A percentile compares a stretch with the other conserved stretches of the same genome.
Evolutionary conservation across 2,113 vertebrate species (phyloP).

Genomic region (Lynx canadensis): DNA sequence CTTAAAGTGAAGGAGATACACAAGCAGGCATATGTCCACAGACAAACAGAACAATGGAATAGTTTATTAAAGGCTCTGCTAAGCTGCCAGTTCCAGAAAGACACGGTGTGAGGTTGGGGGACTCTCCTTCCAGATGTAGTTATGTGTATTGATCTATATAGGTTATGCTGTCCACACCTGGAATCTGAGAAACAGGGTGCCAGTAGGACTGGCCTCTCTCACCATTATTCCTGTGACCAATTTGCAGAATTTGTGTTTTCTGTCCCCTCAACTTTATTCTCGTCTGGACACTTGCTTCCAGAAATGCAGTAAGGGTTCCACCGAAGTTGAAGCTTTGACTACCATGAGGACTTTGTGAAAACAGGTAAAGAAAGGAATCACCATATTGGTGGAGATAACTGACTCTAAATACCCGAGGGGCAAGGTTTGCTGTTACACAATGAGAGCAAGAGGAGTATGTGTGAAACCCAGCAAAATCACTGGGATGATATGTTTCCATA

Average conservation of each 20-base stretch:
- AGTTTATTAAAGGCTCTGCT: not conserved
- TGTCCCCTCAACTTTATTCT: not conserved
- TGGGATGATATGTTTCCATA: not conserved
- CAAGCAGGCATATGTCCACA: not conserved
- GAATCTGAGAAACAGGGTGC: not conserved
- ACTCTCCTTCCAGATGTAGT: not conserved
- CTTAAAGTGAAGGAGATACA: not conserved
- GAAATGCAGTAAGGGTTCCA: not conserved
- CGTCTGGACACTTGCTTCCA: not conserved
- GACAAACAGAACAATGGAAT: not conserved
- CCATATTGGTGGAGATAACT: not conserved
- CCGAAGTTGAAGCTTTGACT: not conserved
- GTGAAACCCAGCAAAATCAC: not conserved
- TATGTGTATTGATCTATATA: not conserved
- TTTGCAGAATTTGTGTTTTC: not conserved
- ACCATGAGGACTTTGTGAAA: not conserved
- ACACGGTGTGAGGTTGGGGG: not conserved
- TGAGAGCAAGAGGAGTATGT: not conserved
- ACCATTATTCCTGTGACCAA: not conserved
- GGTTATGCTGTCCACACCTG: not conserved
- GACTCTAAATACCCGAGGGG: not conserved
- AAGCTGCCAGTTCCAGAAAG: not conserved
- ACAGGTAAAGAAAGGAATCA: not conserved
- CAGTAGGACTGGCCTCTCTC: not conserved
- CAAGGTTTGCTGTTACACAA: not conserved